phyloP scores from a whole-genome alignment of 2,797 vertebrate species.

The Philypnodon macrostomus region DNA sequence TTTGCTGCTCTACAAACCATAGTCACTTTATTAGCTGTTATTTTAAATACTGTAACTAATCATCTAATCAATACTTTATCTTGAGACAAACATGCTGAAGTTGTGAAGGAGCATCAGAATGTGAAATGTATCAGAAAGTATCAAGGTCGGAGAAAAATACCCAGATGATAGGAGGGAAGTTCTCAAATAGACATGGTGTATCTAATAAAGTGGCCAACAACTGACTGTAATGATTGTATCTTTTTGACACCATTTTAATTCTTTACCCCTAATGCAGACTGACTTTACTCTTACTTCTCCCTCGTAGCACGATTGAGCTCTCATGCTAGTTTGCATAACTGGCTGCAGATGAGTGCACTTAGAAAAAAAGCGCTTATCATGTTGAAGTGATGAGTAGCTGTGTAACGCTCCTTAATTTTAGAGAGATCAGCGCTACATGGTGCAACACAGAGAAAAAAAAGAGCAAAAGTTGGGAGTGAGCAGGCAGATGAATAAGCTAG shows the following conservation, averaged over 20 bases:
- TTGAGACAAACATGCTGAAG: no score
- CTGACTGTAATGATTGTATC: not conserved
- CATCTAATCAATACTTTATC: no score
- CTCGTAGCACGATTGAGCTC: conserved; percentile 44
- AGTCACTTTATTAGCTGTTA: no score
- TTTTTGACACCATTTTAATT: conserved; percentile 26
- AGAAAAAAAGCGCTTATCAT: conserved; percentile 52
- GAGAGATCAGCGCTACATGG: conserved; percentile 13
- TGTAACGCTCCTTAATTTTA: conserved; percentile 31
- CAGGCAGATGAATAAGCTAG: conserved; percentile 21
- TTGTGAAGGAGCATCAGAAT: no score
- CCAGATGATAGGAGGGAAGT: no score
- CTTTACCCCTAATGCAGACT: conserved; percentile 25
- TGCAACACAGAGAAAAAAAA: conserved; percentile 9
- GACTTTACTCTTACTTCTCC: conserved; percentile 35
- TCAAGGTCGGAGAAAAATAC: no score
- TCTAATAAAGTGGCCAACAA: no score
- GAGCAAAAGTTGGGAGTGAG: conserved; percentile 1
- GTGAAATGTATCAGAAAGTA: no score
- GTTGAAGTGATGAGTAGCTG: conserved; percentile 51
- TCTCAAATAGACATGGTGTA: no score
- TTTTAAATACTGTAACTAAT: no score
- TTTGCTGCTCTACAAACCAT: not conserved
- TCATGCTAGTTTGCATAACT: conserved; percentile 63
- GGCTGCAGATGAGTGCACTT: conserved; percentile 58